Base-by-base conservation (phyloP, 1,140 invertebrate genomes). In the Lethrus apterus region DNA sequence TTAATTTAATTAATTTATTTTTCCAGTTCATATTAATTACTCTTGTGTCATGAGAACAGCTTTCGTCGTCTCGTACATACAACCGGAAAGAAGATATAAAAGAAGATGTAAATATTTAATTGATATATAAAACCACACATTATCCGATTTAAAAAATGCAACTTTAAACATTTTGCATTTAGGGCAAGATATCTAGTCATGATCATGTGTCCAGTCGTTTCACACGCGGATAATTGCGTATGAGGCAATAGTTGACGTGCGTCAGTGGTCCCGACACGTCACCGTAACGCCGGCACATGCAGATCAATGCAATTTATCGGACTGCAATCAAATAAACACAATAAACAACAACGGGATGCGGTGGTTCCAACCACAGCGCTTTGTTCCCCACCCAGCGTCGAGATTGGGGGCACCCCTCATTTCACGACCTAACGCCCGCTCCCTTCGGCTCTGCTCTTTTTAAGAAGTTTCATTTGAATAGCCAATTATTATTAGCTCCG, bases 191-290 rank as follows among this genome's bases (percentile, higher is more conserved):
- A n/a, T n/a, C n/a, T n/a, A n/a, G n/a, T n/a, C n/a, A n/a, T n/a
- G n/a, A n/a, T n/a, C 33, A 18, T 23, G 38, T 41, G 24, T 26
- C 29, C 29, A 17, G 38, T 26, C 38, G 29, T 14, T 41, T 41
- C 38, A 26, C 38, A 41, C 38, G 38, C 15, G 38, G 38, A 41
- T 41, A 41, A 41, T 41, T 41, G 29, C 21, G n/a, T n/a, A n/a
- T n/a, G n/a, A n/a, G n/a, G n/a, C n/a, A n/a, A n/a, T n/a, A 11
- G 38, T 14, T 26, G 21, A 41, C 38, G 38, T 26, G 15, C 23
- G 24, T 26, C 38, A 26, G 38, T 13, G 20, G 38, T 41, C n/a
- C 20, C 17, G 4, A 18, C 35, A 20, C n/a, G 38, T 36, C 34
- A 36, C 34, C 34, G n/a, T n/a, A 36, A n/a, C 34, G 17, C 34